Evolutionary conservation across 1,140 invertebrate species (phyloP).

Genomic region (Lepidurus apus): DNA sequence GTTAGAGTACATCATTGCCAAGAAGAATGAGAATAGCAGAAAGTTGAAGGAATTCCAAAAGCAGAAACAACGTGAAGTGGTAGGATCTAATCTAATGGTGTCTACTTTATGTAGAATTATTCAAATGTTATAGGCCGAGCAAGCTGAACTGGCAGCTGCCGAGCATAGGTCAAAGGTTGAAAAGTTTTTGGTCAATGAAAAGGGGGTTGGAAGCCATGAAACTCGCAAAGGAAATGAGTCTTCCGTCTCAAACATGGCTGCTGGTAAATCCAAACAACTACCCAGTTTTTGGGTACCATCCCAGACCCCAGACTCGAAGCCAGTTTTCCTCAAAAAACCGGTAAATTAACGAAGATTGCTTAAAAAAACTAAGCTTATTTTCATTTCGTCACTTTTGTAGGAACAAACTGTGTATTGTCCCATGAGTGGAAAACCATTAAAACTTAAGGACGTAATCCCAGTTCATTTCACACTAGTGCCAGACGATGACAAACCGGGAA

Average conservation of each 20-base stretch:
- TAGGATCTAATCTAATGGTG: conserved; percentile 38
- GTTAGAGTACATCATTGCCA: conserved; percentile 88
- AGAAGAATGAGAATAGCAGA: conserved; percentile 85
- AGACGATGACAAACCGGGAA: conserved; percentile 52
- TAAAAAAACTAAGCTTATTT: conserved; percentile 19
- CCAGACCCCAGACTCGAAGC: conserved; percentile 78
- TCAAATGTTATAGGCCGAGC: conserved; percentile 47
- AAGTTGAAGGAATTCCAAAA: conserved; percentile 92
- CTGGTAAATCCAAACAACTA: conserved; percentile 62
- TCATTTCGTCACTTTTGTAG: conserved; percentile 43
- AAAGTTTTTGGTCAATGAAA: conserved; percentile 51
- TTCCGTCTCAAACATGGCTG: conserved; percentile 67
- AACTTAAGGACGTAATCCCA: conserved; percentile 85
- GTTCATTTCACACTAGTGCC: conserved; percentile 88
- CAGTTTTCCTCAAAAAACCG: conserved; percentile 70
- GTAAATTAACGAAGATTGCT: conserved; percentile 45
- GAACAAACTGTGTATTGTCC: conserved; percentile 89
- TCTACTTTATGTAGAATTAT: conserved; percentile 27
- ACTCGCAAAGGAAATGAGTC: conserved; percentile 24
- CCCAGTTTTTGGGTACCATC: conserved; percentile 98
- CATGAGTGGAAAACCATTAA: conserved; percentile 81
- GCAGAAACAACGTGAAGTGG: conserved; percentile 61
- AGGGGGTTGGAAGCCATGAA: conserved; percentile 33
- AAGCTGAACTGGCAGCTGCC: conserved; percentile 58
- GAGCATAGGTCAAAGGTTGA: conserved; percentile 64